These are phyloP conservation scores for Rhinopomastus cyanomelas DNA, from an alignment of 2,113 vertebrate species.

Conservation along the genomic window DNA sequence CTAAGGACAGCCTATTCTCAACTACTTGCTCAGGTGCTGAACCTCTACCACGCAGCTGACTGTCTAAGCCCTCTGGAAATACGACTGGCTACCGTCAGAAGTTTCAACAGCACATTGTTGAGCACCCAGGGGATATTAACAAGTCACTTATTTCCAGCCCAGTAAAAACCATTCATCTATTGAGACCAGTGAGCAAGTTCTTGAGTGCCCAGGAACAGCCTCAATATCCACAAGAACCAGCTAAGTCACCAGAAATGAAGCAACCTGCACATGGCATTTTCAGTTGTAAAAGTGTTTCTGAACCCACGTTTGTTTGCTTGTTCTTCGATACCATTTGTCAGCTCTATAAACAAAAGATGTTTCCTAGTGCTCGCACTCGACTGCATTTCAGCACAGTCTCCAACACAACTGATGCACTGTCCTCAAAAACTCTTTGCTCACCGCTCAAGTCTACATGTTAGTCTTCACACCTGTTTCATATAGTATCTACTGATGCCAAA, in stretches of 20 bases:
- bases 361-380: background rate
- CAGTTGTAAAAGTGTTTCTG: constrained; percentile 16
- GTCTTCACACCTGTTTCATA: background rate
- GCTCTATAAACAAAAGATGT: constrained; percentile 51
- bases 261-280: constrained; percentile 22
- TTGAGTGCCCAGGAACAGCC: background rate
- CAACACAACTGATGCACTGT: background rate
- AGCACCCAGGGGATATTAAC: background rate
- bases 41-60: background rate
- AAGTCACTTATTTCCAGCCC: background rate
- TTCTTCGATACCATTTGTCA: constrained; percentile 36
- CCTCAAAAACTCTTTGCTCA: background rate
- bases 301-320: constrained; percentile 38
- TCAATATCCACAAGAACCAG: background rate
- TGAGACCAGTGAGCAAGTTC: background rate
- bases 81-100: background rate
- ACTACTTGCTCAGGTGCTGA: background rate
- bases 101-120: background rate
- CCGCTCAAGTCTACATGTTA: background rate
- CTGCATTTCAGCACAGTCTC: background rate
- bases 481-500: background rate
- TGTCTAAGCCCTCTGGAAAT: background rate
- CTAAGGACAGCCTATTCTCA: background rate
- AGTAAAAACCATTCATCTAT: background rate
- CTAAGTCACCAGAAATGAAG: background rate